A percentile compares a stretch with the other conserved stretches of the same genome.
These are phyloP conservation scores for Noctua janthina DNA, from an alignment of 2,888 invertebrate genomes.

Conservation along the genomic window DNA sequence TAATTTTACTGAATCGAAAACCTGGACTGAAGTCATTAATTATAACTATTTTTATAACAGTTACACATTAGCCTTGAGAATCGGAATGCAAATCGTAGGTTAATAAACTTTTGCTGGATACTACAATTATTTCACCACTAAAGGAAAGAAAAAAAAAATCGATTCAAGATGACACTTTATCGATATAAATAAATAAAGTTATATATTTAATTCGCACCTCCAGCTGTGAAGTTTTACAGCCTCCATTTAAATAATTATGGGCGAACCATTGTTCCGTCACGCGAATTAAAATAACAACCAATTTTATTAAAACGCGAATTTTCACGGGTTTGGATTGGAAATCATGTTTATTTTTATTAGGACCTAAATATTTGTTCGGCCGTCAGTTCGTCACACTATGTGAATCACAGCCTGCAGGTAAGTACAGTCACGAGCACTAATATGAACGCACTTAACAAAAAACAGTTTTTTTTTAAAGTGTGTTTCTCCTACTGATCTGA, in stretches of 20 bases:
- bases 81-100: not conserved
- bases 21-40: not conserved
- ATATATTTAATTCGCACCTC: conserved; percentile 24
- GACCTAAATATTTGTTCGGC: too few relatives aligned
- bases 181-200: conserved; percentile 15
- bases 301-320: conserved; percentile 16
- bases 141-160: conserved; percentile 7
- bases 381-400: too few relatives aligned
- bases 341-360: not conserved
- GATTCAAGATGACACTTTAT: conserved; percentile 17
- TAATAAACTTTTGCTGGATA: conserved; percentile 29
- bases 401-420: too few relatives aligned
- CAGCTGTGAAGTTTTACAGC: conserved; percentile 18
- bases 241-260: conserved; percentile 34
- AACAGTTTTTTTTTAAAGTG: too few relatives aligned
- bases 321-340: conserved; percentile 11
- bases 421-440: too few relatives aligned
- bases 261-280: conserved; percentile 16
- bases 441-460: too few relatives aligned
- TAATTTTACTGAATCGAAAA: not conserved
- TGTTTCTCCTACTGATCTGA: too few relatives aligned
- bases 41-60: not conserved
- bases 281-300: conserved; percentile 47
- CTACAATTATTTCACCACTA: conserved; percentile 1
- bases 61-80: not conserved